These are phyloP conservation scores for Phortica magna DNA, from an alignment of 2,888 invertebrate species.

Conservation along the genomic window DNA sequence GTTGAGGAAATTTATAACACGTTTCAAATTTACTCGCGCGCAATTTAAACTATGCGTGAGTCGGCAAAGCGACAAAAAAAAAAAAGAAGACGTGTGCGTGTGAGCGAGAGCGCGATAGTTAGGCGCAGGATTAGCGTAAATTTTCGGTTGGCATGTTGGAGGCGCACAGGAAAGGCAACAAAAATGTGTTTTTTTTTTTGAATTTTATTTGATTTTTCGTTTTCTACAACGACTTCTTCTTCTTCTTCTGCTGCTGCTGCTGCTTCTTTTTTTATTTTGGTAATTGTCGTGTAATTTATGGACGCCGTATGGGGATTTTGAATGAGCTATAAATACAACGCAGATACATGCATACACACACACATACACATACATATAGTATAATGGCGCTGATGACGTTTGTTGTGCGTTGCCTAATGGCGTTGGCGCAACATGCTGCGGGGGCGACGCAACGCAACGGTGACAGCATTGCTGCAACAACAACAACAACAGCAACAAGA, in stretches of 20 bases:
- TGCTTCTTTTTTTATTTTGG: conserved; percentile 48
- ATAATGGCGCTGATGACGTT: conserved; percentile 25
- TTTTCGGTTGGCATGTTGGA: background rate
- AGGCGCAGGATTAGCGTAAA: too few relatives aligned
- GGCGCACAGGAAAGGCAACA: background rate
- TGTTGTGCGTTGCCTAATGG: background rate
- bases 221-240: background rate
- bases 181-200: background rate
- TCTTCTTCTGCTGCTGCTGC: too few relatives aligned
- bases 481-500: background rate
- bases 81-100: too few relatives aligned
- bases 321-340: conserved; percentile 52
- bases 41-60: background rate
- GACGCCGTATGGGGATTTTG: conserved; percentile 67
- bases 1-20: background rate
- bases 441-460: too few relatives aligned
- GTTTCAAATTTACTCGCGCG: background rate
- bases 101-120: too few relatives aligned
- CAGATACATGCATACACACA: background rate
- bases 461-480: background rate
- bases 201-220: background rate
- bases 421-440: background rate
- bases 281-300: conserved; percentile 70
- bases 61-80: too few relatives aligned
- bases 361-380: background rate